These are phyloP conservation scores for Diplodus puntazzo DNA, from an alignment of 2,797 vertebrate species.

Conservation along the genomic window DNA sequence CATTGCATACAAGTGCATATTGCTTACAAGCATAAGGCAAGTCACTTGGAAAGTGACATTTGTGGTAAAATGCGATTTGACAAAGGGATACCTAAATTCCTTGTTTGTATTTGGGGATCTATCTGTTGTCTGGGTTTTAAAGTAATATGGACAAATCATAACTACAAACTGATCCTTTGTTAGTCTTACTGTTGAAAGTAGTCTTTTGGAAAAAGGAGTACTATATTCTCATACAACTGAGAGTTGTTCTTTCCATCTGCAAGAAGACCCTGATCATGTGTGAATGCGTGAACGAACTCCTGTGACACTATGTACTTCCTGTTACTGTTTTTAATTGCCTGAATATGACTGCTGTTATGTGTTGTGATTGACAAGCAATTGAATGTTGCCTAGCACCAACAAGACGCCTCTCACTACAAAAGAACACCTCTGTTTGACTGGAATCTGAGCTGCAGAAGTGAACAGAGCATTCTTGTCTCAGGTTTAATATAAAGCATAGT, in stretches of 20 bases:
- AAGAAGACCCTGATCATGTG: constrained; percentile 16
- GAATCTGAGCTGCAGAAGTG: constrained; percentile 9
- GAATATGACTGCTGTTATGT: constrained; percentile 36
- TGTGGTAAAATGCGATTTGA: neutral
- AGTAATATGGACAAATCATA: neutral
- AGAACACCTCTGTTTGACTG: constrained; percentile 20
- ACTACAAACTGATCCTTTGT: neutral
- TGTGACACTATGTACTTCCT: constrained; percentile 24
- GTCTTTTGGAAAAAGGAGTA: neutral
- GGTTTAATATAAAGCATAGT: neutral
- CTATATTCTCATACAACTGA: neutral
- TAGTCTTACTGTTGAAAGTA: neutral
- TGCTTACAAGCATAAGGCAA: neutral
- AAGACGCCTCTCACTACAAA: constrained; percentile 26
- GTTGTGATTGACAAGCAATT: constrained; percentile 42
- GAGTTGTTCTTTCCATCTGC: neutral
- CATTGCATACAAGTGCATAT: neutral
- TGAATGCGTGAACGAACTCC: constrained; percentile 14
- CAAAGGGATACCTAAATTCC: neutral
- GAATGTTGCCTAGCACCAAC: constrained; percentile 54
- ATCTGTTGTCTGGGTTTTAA: neutral
- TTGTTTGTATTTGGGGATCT: neutral
- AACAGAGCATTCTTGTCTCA: neutral
- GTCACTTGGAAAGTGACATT: neutral
- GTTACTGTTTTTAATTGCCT: constrained; percentile 50